phyloP scores from a whole-genome alignment of 2,888 invertebrate species.

The Litoditis marina region DNA sequence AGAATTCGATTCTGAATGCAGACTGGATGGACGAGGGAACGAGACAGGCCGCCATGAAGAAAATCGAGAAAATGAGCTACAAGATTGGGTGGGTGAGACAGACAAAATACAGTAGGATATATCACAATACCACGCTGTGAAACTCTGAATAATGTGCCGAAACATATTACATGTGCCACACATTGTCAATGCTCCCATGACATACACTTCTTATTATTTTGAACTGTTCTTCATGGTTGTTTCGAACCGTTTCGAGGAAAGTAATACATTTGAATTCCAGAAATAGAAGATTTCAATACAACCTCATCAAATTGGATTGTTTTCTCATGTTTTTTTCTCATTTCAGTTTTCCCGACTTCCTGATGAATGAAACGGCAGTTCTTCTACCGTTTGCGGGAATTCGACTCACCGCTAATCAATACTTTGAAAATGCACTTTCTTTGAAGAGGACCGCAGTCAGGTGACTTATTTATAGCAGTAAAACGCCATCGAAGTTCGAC shows the following conservation, averaged over 20 bases:
- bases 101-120: constrained; percentile 5
- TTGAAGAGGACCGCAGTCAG: constrained; percentile 40
- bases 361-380: constrained; percentile 46
- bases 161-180: no score
- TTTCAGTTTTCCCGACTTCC: constrained; percentile 34
- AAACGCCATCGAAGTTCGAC: constrained; percentile 17
- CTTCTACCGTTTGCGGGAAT: constrained; percentile 45
- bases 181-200: no score
- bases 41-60: constrained; percentile 43
- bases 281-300: no score
- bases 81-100: constrained; percentile 46
- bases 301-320: no score
- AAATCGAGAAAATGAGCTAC: constrained; percentile 48
- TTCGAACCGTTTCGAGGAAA: no score
- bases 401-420: constrained; percentile 40
- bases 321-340: no score
- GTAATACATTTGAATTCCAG: no score
- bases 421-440: constrained; percentile 49
- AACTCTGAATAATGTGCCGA: not conserved
- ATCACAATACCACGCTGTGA: not conserved
- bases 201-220: no score
- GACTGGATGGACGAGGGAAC: constrained; percentile 59
- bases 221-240: no score
- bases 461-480: not conserved
- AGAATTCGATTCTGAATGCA: constrained; percentile 42